A percentile compares a stretch with the other conserved stretches of the same genome.
Evolutionary conservation across 2,888 invertebrate species (phyloP).

Genomic region (Leptopilina drosophilae): DNA sequence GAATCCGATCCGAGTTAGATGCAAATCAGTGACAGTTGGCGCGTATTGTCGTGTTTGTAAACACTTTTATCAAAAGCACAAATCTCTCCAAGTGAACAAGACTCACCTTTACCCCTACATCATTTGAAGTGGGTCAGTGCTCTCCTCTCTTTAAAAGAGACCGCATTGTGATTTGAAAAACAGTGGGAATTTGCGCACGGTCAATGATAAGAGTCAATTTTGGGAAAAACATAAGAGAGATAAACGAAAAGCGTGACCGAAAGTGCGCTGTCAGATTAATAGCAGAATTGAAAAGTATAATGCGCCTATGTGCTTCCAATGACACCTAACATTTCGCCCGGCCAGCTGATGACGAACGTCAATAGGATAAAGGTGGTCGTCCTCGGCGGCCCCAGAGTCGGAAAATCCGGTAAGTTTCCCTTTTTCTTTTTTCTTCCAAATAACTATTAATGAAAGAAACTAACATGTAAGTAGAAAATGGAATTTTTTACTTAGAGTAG

Average conservation of each 20-base stretch:
- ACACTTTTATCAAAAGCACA: slow-evolving; percentile 39
- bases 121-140: slow-evolving; percentile 48
- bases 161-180: slow-evolving; percentile 29
- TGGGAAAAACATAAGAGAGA: slow-evolving; percentile 32
- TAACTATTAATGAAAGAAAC: too few relatives aligned
- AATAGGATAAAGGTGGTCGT: slow-evolving; percentile 89
- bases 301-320: slow-evolving; percentile 55
- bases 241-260: slow-evolving; percentile 38
- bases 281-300: not conserved
- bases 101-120: slow-evolving; percentile 22
- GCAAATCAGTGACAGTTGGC: slow-evolving; percentile 40
- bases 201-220: slow-evolving; percentile 37
- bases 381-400: slow-evolving; percentile 86
- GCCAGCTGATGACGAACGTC: slow-evolving; percentile 84
- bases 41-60: slow-evolving; percentile 42
- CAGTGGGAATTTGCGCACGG: slow-evolving; percentile 26
- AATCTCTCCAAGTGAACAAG: slow-evolving; percentile 39
- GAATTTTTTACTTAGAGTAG: too few relatives aligned
- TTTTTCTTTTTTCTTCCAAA: too few relatives aligned
- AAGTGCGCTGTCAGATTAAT: slow-evolving; percentile 17
- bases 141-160: slow-evolving; percentile 38
- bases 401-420: slow-evolving; percentile 85
- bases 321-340: slow-evolving; percentile 61
- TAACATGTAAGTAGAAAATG: too few relatives aligned
- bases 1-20: slow-evolving; percentile 41